Conservation (phyloP, 2,113 vertebrate species). For the Hipposideros armiger region DNA sequence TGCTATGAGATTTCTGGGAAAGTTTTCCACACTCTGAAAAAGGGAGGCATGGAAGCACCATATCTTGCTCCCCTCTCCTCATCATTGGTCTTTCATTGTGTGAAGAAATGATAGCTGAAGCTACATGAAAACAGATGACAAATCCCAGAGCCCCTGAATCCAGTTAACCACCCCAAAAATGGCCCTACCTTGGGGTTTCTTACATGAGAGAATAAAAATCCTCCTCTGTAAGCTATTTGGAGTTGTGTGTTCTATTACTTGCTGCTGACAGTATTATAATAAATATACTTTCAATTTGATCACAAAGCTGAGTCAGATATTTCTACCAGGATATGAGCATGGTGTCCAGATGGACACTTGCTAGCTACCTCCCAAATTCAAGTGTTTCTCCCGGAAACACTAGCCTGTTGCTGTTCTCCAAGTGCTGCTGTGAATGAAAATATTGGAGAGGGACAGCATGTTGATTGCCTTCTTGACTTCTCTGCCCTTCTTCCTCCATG, state of each 20-base stretch:
- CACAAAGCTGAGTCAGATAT: neutral
- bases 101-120: neutral
- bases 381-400: slow-evolving; percentile 32
- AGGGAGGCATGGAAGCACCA: neutral
- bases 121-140: neutral
- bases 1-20: neutral
- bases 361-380: slow-evolving; percentile 1
- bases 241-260: neutral
- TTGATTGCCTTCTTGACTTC: neutral
- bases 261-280: slow-evolving; percentile 21
- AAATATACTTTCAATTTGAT: neutral
- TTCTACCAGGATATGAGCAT: neutral
- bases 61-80: neutral
- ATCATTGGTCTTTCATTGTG: neutral
- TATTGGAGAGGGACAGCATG: neutral
- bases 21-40: neutral
- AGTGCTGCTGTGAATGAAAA: neutral
- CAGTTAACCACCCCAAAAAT: neutral
- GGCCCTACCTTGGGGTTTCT: neutral
- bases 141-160: neutral
- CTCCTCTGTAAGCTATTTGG: neutral
- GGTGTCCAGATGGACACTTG: neutral
- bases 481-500: neutral
- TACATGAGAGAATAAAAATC: neutral
- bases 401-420: neutral